phyloP scores from a whole-genome alignment of 1,140 invertebrate genomes.

The Diprion similis region DNA sequence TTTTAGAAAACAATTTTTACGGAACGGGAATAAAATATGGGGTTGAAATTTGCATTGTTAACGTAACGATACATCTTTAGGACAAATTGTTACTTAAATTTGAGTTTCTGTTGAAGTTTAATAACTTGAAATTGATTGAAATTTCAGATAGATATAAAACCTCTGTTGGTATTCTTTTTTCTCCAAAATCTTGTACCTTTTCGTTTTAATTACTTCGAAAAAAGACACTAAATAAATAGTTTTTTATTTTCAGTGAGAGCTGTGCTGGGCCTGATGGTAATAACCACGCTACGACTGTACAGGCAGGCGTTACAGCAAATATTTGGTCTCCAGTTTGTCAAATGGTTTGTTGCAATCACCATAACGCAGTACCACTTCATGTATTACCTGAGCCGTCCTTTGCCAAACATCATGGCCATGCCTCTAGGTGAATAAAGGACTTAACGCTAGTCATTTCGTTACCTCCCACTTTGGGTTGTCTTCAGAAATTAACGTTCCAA shows the following conservation, averaged over 20 bases:
- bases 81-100: no score
- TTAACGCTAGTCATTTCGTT: no score
- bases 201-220: conserved; percentile 20
- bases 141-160: background rate
- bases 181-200: background rate
- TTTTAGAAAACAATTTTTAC: conserved; percentile 7
- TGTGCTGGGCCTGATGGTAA: conserved; percentile 77
- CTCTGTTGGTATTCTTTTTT: no score
- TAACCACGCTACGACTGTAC: conserved; percentile 77
- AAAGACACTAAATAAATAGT: conserved; percentile 24
- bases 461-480: no score
- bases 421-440: conserved; percentile 76
- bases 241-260: conserved; percentile 78
- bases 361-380: conserved; percentile 97
- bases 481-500: no score
- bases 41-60: no score
- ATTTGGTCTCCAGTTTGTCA: conserved; percentile 80
- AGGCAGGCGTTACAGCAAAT: conserved; percentile 73
- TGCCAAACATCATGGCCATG: conserved; percentile 96
- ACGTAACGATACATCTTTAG: no score
- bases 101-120: no score
- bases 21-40: no score
- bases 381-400: conserved; percentile 92
- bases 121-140: background rate
- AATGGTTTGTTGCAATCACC: conserved; percentile 86